These are phyloP conservation scores for Macaca nemestrina DNA, from an alignment of 2,113 vertebrate species.

Conservation along the genomic window DNA sequence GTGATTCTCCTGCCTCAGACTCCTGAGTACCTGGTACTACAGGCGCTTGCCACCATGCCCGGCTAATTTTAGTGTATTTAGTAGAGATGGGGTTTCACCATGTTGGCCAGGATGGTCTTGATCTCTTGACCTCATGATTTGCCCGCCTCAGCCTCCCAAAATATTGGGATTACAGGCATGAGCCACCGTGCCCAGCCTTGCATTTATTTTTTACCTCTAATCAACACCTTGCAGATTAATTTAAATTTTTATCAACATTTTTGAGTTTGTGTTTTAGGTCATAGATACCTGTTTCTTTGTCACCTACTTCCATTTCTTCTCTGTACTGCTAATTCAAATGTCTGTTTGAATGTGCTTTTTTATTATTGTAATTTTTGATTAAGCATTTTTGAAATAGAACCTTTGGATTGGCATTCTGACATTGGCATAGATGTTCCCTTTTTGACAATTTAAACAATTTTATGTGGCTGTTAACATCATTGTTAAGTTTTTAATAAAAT, in stretches of 20 bases:
- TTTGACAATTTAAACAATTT: neutral
- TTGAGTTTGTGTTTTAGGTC: conserved; percentile 4
- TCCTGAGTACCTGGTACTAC: too few relatives aligned
- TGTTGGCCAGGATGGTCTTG: too few relatives aligned
- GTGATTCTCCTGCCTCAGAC: too few relatives aligned
- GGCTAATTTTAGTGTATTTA: too few relatives aligned
- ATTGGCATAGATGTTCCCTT: neutral
- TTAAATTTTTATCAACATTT: conserved; percentile 21
- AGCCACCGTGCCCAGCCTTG: too few relatives aligned
- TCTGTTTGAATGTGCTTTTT: neutral
- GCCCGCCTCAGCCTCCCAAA: too few relatives aligned
- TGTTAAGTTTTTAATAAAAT: neutral
- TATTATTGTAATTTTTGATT: neutral
- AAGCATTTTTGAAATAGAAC: neutral
- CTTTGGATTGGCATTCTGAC: conserved; percentile 1
- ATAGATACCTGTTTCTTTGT: neutral
- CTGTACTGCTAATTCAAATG: neutral
- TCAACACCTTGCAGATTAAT: neutral
- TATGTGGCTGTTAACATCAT: neutral
- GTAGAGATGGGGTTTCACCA: too few relatives aligned
- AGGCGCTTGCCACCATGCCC: too few relatives aligned
- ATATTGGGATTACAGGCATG: too few relatives aligned
- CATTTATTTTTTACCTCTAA: too few relatives aligned
- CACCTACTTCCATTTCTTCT: conserved; percentile 5
- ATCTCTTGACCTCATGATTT: too few relatives aligned